A percentile compares a stretch with the other conserved stretches of the same genome.
Conservation (phyloP, 2,888 invertebrate species). For the Endomychus coccineus region DNA sequence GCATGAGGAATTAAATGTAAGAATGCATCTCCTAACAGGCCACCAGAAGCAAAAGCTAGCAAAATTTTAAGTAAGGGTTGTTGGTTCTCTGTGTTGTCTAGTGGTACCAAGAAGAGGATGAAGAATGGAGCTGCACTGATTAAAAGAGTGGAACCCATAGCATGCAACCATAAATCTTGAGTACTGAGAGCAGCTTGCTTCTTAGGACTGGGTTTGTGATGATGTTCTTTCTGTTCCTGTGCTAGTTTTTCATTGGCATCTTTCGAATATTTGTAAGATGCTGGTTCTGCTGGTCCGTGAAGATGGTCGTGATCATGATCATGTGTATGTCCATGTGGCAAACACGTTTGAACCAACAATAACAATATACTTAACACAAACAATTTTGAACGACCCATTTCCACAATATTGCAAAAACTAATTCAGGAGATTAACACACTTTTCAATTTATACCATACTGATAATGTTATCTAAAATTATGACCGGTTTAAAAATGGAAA, state of each 20-base stretch:
- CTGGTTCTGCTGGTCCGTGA: constrained; percentile 54
- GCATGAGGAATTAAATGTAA: constrained; percentile 98
- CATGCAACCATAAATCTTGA: constrained; percentile 62
- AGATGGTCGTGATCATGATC: constrained; percentile 42
- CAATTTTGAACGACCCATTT: constrained; percentile 1
- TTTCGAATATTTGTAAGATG: constrained; percentile 78
- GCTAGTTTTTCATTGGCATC: constrained; percentile 47
- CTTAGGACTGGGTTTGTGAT: not conserved
- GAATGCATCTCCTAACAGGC: constrained; percentile 96
- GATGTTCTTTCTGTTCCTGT: constrained; percentile 13
- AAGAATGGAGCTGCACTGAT: constrained; percentile 94
- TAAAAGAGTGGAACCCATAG: constrained; percentile 81
- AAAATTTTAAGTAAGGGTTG: constrained; percentile 83
- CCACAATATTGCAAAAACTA: no score
- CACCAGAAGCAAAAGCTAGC: constrained; percentile 89
- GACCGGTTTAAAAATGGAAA: no score
- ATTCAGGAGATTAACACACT: no score
- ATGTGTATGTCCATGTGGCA: constrained; percentile 8
- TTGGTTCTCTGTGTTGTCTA: constrained; percentile 78
- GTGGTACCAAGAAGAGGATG: constrained; percentile 85
- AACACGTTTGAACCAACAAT: not conserved
- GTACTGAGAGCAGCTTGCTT: constrained; percentile 13
- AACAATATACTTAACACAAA: no score
- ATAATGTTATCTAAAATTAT: no score
- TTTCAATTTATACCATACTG: no score